Evolutionary conservation across 1,140 invertebrate species (phyloP).

Genomic region (Diabrotica virgifera): DNA sequence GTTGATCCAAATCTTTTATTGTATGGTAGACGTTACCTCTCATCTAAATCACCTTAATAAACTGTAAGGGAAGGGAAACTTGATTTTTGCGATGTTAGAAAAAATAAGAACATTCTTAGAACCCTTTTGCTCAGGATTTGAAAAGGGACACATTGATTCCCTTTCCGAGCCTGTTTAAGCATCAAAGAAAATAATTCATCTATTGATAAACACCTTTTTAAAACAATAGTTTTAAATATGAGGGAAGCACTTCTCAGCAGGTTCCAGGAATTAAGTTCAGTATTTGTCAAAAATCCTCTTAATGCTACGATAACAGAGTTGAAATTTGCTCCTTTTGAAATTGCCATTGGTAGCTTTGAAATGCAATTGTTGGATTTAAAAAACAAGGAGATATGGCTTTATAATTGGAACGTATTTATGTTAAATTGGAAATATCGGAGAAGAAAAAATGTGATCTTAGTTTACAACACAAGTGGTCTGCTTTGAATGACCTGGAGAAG

Average conservation of each 20-base stretch:
- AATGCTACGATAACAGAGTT: background rate
- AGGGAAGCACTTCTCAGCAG: background rate
- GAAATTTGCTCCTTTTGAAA: constrained; percentile 10
- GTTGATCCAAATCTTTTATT: background rate
- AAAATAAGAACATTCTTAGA: background rate
- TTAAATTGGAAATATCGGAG: too few relatives aligned
- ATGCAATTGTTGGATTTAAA: constrained; percentile 40
- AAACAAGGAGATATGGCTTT: constrained; percentile 30
- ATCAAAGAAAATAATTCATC: background rate
- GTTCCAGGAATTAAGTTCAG: background rate
- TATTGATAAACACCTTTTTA: background rate
- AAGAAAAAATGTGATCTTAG: too few relatives aligned
- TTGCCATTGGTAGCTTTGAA: constrained; percentile 27
- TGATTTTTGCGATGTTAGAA: background rate
- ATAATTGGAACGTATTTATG: background rate
- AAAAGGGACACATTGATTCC: background rate
- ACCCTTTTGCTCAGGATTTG: background rate
- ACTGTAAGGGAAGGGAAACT: too few relatives aligned
- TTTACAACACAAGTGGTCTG: too few relatives aligned
- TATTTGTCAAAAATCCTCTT: too few relatives aligned
- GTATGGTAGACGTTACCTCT: background rate
- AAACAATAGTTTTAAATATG: background rate
- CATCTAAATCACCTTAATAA: too few relatives aligned
- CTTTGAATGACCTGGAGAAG: too few relatives aligned
- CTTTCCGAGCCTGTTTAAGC: background rate